Evolutionary conservation across 2,888 invertebrate genomes (phyloP), one percentile per base, ranked within the genome.

Genomic region (Pseudolycoriella hygida): DNA sequence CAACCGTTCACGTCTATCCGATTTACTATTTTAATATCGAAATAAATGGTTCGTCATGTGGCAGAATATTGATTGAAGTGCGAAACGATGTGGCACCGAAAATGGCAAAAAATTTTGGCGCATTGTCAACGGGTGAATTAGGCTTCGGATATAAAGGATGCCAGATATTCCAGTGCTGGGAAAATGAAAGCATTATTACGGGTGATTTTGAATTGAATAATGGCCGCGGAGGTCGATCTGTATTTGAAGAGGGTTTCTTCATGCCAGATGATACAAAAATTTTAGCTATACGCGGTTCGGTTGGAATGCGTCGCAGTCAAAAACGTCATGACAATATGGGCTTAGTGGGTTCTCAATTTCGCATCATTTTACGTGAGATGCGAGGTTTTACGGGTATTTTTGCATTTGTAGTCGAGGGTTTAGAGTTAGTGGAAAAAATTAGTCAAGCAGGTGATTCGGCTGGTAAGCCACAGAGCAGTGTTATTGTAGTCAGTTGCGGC

Each of bases 301-400:
- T 85, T 8, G 85, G 84, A 45, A 85, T 86, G 84, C 69, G 84
- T 11, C 71, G 85, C 40, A 80, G 82, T 47, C 83, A 84, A 59
- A 80, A 80, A 60, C 73, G 82, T 20, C 83, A 81, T 66, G 82
- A 84, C 60, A 80, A 79, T 55, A 67, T 78, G 53, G 83, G 84
- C 43, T 74, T 83, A 71, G 84, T 85, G n/a, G 85, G 84, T 18
- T 84, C 84, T 47, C 85, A 85, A 62, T 86, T 85, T 66, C 76
- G 85, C 51, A 76, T 85, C 51, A 80, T 85, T 53, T 66, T 85
- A 55, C 78, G 81, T 53, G 83, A 85, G 60, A 84, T 83, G 80
- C 72, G 82, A 50, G 81, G 81, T 39, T 85, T 85, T 64, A 83
- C 84, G 4, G 84, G 80, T 38, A 84, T 85, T 52, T 85, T 86